Evolutionary conservation across 2,113 vertebrate species (phyloP), one percentile per base, ranked within the genome.

Genomic region (Atrichornis clamosus): DNA sequence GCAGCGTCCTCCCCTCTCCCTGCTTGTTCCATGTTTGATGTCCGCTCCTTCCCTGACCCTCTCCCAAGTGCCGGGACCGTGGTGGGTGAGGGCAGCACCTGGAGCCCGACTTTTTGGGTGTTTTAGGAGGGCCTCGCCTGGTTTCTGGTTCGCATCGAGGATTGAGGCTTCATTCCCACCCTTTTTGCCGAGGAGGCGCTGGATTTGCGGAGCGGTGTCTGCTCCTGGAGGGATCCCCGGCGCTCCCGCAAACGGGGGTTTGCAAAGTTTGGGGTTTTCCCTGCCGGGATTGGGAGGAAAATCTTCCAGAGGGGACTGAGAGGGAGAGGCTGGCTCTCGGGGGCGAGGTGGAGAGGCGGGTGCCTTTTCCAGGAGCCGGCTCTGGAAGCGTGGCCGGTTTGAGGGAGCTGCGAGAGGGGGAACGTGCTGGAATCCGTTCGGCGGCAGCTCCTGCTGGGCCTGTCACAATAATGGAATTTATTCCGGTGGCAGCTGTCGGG

Each of bases 391-490:
- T 21, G 78, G 63, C 76, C 70, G 80, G 19, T 59, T 59, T 20
- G 65, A 90, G 64, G 28, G 42, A 90, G 81, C 94, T 68, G 86
- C 27, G 13, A 88, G 81, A 87, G 62, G 60, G 47, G 85, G 75
- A 84, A 84, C 17, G 84, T 32, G 74, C 68, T 50, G 73, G 79
- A 74, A 74, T 83, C 86, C 80, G 93, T 59, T 75, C 77, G 59
- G 87, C 3, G 74, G 92, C 87, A 94, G 39, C 90, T 80, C 94
- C 93, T 82, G 93, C 94, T 85, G 95, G 46, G 89, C 69, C 91
- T 96, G 91, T 93, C 94, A 87, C 32, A 84, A 84, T 55, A 84
- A 94, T 58, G 74, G 84, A 94, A 95, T 92, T 78, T 78, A 75
- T 82, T 94, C 89, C 74, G 46, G 33, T 75, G 93, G 93, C 94